Evolutionary conservation across 2,888 invertebrate genomes (phyloP).

Genomic region (Himalopsyche kuldschensis): DNA sequence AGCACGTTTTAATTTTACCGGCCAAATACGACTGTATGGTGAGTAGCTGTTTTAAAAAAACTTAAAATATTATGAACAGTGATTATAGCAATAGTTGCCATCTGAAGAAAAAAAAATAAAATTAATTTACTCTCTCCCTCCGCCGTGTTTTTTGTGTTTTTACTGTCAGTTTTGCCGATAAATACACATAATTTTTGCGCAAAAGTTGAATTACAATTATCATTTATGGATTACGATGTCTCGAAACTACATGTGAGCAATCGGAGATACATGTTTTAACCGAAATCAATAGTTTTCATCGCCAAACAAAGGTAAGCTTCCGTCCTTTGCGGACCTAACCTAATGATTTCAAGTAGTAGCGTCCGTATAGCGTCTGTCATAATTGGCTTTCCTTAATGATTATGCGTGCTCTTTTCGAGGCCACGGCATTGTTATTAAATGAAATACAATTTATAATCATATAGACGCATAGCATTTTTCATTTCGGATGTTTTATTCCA

Average conservation of each 20-base stretch:
- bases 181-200: conserved; percentile 59
- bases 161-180: conserved; percentile 59
- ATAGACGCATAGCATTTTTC: background rate
- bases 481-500: conserved; percentile 34
- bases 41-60: conserved; percentile 8
- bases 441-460: background rate
- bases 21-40: background rate
- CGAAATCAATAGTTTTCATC: conserved; percentile 62
- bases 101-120: conserved; percentile 52
- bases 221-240: conserved; percentile 56
- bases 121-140: conserved; percentile 50
- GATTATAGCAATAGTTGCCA: conserved; percentile 33
- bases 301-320: conserved; percentile 63
- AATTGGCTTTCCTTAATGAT: conserved; percentile 45
- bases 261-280: conserved; percentile 55
- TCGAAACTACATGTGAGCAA: conserved; percentile 52
- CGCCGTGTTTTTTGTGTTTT: conserved; percentile 59
- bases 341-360: conserved; percentile 55
- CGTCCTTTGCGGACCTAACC: conserved; percentile 59
- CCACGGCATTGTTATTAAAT: background rate
- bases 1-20: too few relatives aligned
- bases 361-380: conserved; percentile 62
- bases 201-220: conserved; percentile 57
- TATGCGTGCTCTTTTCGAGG: background rate
- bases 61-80: conserved; percentile 26